Evolutionary conservation across 2,888 invertebrate genomes (phyloP).

Genomic region (Physocephala rufipes): DNA sequence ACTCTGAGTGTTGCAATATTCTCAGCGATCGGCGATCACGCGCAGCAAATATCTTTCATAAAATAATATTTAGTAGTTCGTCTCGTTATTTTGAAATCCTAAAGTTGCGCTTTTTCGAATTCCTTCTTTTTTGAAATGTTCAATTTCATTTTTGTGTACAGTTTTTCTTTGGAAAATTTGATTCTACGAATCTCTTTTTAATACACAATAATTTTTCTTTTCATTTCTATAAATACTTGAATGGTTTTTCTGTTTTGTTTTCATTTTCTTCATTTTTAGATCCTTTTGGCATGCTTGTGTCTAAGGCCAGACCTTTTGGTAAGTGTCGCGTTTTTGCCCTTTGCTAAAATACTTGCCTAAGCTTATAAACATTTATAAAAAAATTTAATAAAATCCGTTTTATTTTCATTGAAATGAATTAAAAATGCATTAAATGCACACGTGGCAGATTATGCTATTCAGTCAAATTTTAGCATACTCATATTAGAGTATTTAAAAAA

Average conservation of each 20-base stretch:
- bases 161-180: too few species aligned
- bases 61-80: too few species aligned
- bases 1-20: too few species aligned
- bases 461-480: too few species aligned
- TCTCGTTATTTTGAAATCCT: too few species aligned
- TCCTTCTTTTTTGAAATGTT: too few species aligned
- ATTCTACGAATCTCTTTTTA: background rate
- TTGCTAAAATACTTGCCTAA: slow-evolving; percentile 36
- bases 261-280: slow-evolving; percentile 71
- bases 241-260: slow-evolving; percentile 44
- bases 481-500: background rate
- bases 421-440: background rate
- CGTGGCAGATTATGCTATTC: too few species aligned
- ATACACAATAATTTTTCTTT: slow-evolving; percentile 22
- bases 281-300: slow-evolving; percentile 80
- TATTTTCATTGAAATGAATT: slow-evolving; percentile 28
- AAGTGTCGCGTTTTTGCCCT: slow-evolving; percentile 67
- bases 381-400: slow-evolving; percentile 22
- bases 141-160: too few species aligned
- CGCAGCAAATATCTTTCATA: too few species aligned
- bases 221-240: slow-evolving; percentile 27
- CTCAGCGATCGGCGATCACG: too few species aligned
- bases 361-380: slow-evolving; percentile 30
- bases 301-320: slow-evolving; percentile 80
- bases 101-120: too few species aligned